Percentiles rank a stretch among this genome's conserved stretches.
Conservation (phyloP, 2,113 vertebrate genomes). For the Ivindomyrus marchei region DNA sequence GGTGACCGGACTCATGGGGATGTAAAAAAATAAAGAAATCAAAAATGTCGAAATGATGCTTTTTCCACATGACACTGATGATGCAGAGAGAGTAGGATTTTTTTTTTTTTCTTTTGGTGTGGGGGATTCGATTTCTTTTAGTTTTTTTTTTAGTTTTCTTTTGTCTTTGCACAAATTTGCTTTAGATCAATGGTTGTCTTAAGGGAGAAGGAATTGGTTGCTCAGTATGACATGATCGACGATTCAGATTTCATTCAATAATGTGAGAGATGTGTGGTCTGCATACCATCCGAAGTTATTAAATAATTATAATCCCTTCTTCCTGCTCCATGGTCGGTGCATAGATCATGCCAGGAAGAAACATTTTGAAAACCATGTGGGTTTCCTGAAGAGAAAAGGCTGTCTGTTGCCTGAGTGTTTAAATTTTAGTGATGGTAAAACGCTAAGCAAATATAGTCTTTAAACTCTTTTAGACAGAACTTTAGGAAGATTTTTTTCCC, state of each 20-base stretch:
- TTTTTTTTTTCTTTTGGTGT: constrained; percentile 38
- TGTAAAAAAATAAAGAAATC: not conserved
- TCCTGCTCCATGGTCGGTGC: not conserved
- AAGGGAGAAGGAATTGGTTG: constrained; percentile 12
- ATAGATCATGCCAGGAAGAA: not conserved
- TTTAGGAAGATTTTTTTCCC: not conserved
- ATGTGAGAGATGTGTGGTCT: not conserved
- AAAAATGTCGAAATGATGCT: not conserved
- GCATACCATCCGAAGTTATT: not conserved
- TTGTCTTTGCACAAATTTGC: constrained; percentile 61
- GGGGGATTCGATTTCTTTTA: constrained; percentile 9
- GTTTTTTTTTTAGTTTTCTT: constrained; percentile 13
- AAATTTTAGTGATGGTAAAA: constrained; percentile 24
- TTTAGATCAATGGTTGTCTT: constrained; percentile 42
- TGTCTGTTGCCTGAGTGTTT: constrained; percentile 22
- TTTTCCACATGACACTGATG: not conserved
- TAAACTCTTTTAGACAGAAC: not conserved
- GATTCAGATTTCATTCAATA: not conserved
- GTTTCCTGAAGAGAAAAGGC: not conserved
- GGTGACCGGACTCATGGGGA: not conserved
- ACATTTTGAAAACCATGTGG: not conserved
- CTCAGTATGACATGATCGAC: not conserved
- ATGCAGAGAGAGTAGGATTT: constrained; percentile 29
- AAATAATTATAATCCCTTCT: not conserved
- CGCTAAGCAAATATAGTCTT: not conserved